Evolutionary conservation across 2,797 vertebrate genomes (phyloP).

Genomic region (Muraenolepis orangiensis): DNA sequence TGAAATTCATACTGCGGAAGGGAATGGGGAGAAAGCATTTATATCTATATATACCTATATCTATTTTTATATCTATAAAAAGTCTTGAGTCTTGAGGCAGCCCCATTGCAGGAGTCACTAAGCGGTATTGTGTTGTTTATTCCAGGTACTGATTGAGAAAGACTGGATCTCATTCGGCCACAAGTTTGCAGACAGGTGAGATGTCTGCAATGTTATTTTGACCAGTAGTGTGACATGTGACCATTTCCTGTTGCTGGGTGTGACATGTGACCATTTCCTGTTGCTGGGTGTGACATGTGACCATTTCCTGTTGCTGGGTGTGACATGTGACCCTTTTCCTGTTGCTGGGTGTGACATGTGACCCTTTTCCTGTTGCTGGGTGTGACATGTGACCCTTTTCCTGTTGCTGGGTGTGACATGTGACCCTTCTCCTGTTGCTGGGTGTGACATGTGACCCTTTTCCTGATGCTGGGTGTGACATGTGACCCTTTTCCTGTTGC

Average conservation of each 20-base stretch:
- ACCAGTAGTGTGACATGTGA: too few species aligned
- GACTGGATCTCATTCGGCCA: slow-evolving; percentile 99
- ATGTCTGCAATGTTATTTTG: background rate
- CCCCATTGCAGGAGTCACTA: background rate
- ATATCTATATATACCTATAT: too few species aligned
- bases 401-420: too few species aligned
- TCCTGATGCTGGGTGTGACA: too few species aligned
- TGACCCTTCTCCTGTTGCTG: slow-evolving; percentile 44
- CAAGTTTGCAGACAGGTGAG: slow-evolving; percentile 96
- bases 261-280: background rate
- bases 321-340: too few species aligned
- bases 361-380: slow-evolving; percentile 58
- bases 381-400: slow-evolving; percentile 77
- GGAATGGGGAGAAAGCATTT: too few species aligned
- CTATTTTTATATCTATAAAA: too few species aligned
- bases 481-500: background rate
- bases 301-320: too few species aligned
- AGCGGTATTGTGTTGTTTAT: slow-evolving; percentile 5
- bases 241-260: too few species aligned
- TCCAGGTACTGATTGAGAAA: slow-evolving; percentile 94
- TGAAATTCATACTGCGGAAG: too few species aligned
- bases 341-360: too few species aligned
- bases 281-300: slow-evolving; percentile 86
- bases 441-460: slow-evolving; percentile 79
- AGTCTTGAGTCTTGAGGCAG: too few species aligned